Conservation (phyloP, 2,888 invertebrate genomes). For the Polyommatus iphigenia region DNA sequence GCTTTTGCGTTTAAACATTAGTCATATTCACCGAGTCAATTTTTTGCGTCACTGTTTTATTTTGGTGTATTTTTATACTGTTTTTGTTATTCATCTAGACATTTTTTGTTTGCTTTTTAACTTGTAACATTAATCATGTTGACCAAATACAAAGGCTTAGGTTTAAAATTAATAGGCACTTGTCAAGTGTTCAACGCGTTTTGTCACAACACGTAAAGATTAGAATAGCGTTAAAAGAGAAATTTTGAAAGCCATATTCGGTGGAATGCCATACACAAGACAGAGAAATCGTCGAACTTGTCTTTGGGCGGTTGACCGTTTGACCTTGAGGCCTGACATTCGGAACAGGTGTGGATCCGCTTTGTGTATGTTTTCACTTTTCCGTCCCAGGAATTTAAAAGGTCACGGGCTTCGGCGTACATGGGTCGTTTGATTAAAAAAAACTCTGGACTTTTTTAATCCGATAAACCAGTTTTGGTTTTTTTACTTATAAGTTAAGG, state of each 20-base stretch:
- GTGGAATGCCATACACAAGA: constrained; percentile 59
- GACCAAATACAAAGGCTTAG: not conserved
- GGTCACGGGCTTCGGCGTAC: not conserved
- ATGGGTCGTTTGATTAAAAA: not conserved
- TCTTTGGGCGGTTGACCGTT: constrained; percentile 52
- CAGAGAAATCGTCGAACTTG: constrained; percentile 65
- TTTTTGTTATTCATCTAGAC: not conserved
- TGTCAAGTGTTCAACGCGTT: constrained; percentile 14
- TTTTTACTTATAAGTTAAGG: not conserved
- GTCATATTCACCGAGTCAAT: not conserved
- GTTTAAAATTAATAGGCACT: constrained; percentile 11
- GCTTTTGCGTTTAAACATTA: not conserved
- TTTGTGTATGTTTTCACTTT: constrained; percentile 45
- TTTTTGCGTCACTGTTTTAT: not conserved
- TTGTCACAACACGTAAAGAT: constrained; percentile 27
- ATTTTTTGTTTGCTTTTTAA: not conserved
- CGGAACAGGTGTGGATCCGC: constrained; percentile 53
- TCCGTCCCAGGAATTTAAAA: constrained; percentile 32
- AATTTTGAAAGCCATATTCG: constrained; percentile 43
- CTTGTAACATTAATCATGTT: not conserved
- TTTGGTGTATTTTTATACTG: not conserved
- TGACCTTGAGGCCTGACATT: constrained; percentile 75
- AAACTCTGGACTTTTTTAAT: not conserved
- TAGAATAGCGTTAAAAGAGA: constrained; percentile 32
- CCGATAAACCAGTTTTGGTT: not conserved